phyloP scores from a whole-genome alignment of 2,113 vertebrate genomes.

The Chiloscyllium plagiosum region DNA sequence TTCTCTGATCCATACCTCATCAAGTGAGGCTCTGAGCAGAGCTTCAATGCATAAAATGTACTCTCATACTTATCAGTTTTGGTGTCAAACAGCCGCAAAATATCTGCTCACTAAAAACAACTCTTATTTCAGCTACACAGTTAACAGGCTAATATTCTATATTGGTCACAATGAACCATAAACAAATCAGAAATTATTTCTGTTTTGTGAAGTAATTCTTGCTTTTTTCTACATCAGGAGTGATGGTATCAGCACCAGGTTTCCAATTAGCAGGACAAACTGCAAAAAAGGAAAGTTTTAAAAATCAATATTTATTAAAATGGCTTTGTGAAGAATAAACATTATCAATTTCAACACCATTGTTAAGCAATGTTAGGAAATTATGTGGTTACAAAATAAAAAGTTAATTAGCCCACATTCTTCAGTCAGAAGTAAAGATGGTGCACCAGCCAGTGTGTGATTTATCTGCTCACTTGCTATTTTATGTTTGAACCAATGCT shows the following conservation, averaged over 20 bases:
- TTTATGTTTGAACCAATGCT: not conserved
- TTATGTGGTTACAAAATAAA: not conserved
- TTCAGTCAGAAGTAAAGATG: not conserved
- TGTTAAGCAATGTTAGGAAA: not conserved
- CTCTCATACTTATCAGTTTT: not conserved
- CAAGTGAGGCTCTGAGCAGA: not conserved
- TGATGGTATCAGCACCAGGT: slow-evolving; percentile 96
- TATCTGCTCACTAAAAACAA: slow-evolving; percentile 17
- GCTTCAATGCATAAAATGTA: not conserved
- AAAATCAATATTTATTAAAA: not conserved
- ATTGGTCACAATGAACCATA: slow-evolving; percentile 47
- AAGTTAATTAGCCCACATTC: not conserved
- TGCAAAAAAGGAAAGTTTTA: slow-evolving; percentile 55
- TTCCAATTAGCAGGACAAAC: slow-evolving; percentile 98
- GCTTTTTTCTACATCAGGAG: slow-evolving; percentile 86
- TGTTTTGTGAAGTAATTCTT: slow-evolving; percentile 96
- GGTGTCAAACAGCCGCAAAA: slow-evolving; percentile 12
- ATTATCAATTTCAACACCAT: not conserved
- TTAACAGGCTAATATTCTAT: not conserved
- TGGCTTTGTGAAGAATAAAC: not conserved
- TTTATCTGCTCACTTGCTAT: not conserved
- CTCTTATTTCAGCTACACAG: not conserved
- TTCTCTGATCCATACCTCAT: not conserved
- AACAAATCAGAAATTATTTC: slow-evolving; percentile 48
- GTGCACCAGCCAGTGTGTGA: not conserved